Conservation (phyloP, 2,113 vertebrate genomes). For the Lepus americanus region DNA sequence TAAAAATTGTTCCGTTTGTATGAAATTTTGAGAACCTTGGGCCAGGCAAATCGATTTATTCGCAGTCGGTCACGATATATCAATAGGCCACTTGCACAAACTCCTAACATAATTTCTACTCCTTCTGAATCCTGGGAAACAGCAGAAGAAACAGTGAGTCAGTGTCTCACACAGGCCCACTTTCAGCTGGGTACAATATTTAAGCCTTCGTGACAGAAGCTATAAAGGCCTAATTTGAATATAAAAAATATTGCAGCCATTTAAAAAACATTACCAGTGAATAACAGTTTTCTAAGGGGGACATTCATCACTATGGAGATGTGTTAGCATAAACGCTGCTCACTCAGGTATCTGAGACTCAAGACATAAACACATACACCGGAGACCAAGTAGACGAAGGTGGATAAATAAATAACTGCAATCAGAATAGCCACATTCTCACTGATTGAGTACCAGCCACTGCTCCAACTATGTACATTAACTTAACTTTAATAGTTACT, state of each 20-base stretch:
- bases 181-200: neutral
- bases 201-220: neutral
- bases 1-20: conserved; percentile 99
- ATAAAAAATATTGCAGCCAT: neutral
- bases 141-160: conserved; percentile 5
- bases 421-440: neutral
- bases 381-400: too few species aligned
- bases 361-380: fast-evolving
- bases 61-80: conserved; percentile 97
- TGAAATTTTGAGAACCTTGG: conserved; percentile 99
- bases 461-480: neutral
- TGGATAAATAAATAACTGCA: neutral
- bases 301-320: neutral
- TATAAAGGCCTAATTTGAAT: conserved; percentile 1
- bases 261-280: neutral
- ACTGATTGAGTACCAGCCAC: fast-evolving
- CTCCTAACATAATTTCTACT: conserved; percentile 98
- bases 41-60: conserved; percentile 99
- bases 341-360: neutral
- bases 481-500: neutral
- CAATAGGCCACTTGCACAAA: conserved; percentile 96
- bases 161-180: neutral
- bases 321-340: neutral
- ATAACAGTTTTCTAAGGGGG: neutral
- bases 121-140: conserved; percentile 96